phyloP scores from a whole-genome alignment of 2,797 vertebrate species.

The Sebastes trivittatus region DNA sequence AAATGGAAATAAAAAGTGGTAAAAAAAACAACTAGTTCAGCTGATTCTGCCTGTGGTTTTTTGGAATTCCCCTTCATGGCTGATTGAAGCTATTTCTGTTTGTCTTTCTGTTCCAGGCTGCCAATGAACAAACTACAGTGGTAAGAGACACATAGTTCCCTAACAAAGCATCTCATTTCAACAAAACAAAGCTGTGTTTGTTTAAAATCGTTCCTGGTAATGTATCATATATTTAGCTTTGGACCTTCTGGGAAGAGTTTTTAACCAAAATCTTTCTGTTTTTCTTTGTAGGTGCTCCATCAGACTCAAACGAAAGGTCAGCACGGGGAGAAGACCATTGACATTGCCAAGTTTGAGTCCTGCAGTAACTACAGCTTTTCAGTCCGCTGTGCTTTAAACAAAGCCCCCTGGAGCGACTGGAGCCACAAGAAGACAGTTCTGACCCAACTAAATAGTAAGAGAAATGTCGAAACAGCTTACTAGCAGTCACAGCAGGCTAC shows the following conservation, averaged over 20 bases:
- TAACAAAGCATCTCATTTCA: neutral
- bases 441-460: constrained; percentile 67
- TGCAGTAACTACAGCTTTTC: constrained; percentile 62
- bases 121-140: neutral
- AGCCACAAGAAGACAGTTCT: constrained; percentile 32
- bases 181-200: neutral
- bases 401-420: constrained; percentile 72
- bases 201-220: neutral
- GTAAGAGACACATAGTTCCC: neutral
- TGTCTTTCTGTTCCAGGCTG: constrained; percentile 8
- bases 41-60: neutral
- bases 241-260: neutral
- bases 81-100: neutral
- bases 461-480: neutral
- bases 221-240: neutral
- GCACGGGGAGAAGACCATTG: fast-evolving
- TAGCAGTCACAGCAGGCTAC: too few relatives aligned
- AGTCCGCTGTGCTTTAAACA: constrained; percentile 55
- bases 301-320: neutral
- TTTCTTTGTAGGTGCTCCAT: neutral
- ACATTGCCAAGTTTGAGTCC: constrained; percentile 31
- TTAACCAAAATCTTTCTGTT: neutral
- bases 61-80: neutral
- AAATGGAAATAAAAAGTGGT: neutral
- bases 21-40: neutral